Base-by-base conservation (phyloP, 2,888 invertebrate genomes). In the Crossocerus cetratus region DNA sequence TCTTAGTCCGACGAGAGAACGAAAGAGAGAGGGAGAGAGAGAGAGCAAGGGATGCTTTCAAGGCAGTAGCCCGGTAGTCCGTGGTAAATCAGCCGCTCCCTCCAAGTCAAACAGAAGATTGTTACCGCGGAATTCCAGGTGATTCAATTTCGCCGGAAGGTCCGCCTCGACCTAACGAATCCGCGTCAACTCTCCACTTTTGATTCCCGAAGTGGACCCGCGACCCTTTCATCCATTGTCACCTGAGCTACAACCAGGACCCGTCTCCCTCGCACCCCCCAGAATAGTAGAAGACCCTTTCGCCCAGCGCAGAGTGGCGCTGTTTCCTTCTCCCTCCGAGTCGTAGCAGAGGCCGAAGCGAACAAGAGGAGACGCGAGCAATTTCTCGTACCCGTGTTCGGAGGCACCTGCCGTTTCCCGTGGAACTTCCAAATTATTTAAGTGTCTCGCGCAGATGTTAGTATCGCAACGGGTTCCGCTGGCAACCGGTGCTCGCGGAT, bases 31-130 rank as follows among this genome's bases (percentile, higher is more conserved):
- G 2, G 16, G 45, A 45, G 14, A 14, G 3, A 3, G 1, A 45
- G 49, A 49, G 14, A 49, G 49, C n/a, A 16, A 49, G 13, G 16
- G 16, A 55, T 43, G 49, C 53, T 43, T 64, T 70, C 55, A 22
- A 23, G 44, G 23, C 16, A 64, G 55, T 65, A 22, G 71, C 66
- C 71, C 42, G 42, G 58, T 65, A 63, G 72, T 74, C 67, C 69
- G 67, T 72, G 65, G 80, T 78, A 82, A 87, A 87, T 86, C 86
- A 84, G 82, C 77, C 82, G 61, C 76, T 77, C 43, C 83, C 65
- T 74, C 75, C 76, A 88, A 87, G 82, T 86, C 86, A 88, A 88
- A 88, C 80, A 86, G 81, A 85, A 86, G 83, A 83, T 84, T 84
- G 84, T 86, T 83, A 83, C 79, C 82, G 63, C 78, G 77, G 80